A percentile compares a stretch with the other conserved stretches of the same genome.
Evolutionary conservation across 2,113 vertebrate species (phyloP).

Genomic region (Castor canadensis): DNA sequence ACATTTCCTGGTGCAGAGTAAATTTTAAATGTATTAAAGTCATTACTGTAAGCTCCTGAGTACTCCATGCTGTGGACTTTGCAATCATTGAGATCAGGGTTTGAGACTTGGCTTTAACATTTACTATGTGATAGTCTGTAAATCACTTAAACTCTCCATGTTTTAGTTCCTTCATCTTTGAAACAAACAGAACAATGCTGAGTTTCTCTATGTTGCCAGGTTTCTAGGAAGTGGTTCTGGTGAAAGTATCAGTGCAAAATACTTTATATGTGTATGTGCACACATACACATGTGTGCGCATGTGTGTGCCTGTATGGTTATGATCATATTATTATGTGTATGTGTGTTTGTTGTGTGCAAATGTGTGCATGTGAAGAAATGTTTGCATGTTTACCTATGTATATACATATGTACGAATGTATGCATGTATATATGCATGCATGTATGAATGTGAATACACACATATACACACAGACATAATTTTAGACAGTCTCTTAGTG

Average conservation of each 20-base stretch:
- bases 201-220: neutral
- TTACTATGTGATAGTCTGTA: neutral
- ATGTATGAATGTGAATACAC: too few relatives aligned
- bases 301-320: neutral
- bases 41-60: neutral
- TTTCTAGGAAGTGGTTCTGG: neutral
- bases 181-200: neutral
- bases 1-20: neutral
- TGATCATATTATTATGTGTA: fast-evolving
- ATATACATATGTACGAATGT: neutral
- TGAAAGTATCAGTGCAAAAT: neutral
- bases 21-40: neutral
- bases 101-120: neutral
- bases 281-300: neutral
- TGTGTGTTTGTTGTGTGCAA: neutral
- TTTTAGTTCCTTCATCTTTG: slow-evolving; percentile 16
- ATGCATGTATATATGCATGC: neutral
- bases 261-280: neutral
- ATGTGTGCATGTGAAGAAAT: too few relatives aligned
- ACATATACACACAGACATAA: neutral
- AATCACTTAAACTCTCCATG: neutral
- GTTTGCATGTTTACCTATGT: neutral
- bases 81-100: neutral
- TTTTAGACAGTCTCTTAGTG: neutral
- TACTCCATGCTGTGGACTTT: neutral